These are phyloP conservation scores for human DNA, from an alignment of 2,113 vertebrate species.

Conservation along the genomic window GRCh38 chr15:43090001-43090500, in stretches of 20 bases:
- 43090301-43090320: constrained; percentile 23
- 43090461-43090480: neutral
- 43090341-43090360: neutral
- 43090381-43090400: neutral
- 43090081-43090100: neutral
- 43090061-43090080: neutral
- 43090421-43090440: constrained; percentile 27
- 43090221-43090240: neutral
- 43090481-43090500: neutral
- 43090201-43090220: neutral
- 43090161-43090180: neutral
- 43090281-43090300: constrained; percentile 13
- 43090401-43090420: neutral
- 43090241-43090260: neutral
- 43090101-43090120: neutral
- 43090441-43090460: neutral
- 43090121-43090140: neutral
- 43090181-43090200: neutral
- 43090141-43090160: neutral
- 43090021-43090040: neutral
- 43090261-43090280: neutral
- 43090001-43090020: neutral
- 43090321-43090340: neutral
- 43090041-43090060: neutral
- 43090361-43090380: neutral